Evolutionary conservation across 2,888 invertebrate genomes (phyloP).

Genomic region (Parthenolecanium corni): DNA sequence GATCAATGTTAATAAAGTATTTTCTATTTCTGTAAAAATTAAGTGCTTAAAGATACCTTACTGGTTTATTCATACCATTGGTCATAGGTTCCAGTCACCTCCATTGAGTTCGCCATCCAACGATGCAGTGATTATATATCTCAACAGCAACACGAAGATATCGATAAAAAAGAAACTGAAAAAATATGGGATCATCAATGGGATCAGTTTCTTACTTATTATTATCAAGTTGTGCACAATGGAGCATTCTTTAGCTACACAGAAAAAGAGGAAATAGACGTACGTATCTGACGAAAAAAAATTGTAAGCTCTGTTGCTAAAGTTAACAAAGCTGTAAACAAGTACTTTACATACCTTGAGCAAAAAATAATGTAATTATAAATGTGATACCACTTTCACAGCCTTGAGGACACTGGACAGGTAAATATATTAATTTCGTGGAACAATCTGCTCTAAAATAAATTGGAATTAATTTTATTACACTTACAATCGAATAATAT

Average conservation of each 20-base stretch:
- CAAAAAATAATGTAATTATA: no score
- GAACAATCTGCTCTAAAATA: no score
- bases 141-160: slow-evolving; percentile 59
- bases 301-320: background rate
- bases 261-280: background rate
- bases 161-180: slow-evolving; percentile 38
- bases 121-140: slow-evolving; percentile 67
- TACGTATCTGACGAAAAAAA: background rate
- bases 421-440: no score
- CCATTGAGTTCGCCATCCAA: slow-evolving; percentile 69
- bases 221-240: slow-evolving; percentile 35
- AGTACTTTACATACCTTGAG: no score
- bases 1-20: background rate
- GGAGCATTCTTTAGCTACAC: slow-evolving; percentile 32
- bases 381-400: no score
- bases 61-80: background rate
- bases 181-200: slow-evolving; percentile 75
- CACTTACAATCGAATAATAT: no score
- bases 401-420: no score
- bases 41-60: background rate
- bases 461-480: no score
- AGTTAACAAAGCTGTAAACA: no score
- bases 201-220: slow-evolving; percentile 56
- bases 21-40: background rate
- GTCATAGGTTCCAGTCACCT: slow-evolving; percentile 53